Evolutionary conservation across 2,888 invertebrate species (phyloP).

Genomic region (Ectropis crepuscularia): DNA sequence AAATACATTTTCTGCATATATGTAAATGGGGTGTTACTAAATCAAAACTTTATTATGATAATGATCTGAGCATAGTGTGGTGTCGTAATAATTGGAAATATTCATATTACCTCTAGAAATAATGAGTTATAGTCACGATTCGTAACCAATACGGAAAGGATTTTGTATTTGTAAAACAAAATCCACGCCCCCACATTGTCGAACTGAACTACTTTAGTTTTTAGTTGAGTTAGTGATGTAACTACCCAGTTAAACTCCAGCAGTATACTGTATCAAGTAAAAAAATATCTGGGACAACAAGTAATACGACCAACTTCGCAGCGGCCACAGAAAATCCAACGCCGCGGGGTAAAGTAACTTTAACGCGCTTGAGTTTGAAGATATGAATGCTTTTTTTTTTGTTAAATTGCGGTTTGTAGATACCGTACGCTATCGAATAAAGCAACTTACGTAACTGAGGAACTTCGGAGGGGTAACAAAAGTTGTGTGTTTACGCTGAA

Average conservation of each 20-base stretch:
- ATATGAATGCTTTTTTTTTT: conserved; percentile 40
- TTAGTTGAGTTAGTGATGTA: conserved; percentile 34
- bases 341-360: conserved; percentile 41
- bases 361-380: conserved; percentile 37
- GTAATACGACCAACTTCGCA: conserved; percentile 36
- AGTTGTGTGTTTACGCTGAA: conserved; percentile 20
- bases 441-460: conserved; percentile 29
- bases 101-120: too few relatives aligned
- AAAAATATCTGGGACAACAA: conserved; percentile 44
- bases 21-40: too few relatives aligned
- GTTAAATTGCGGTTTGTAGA: conserved; percentile 33
- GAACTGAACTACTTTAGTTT: not conserved
- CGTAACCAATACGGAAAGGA: too few relatives aligned
- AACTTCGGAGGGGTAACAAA: conserved; percentile 25
- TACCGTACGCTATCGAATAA: conserved; percentile 34
- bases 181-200: not conserved
- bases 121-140: too few relatives aligned
- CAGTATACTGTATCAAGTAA: conserved; percentile 42
- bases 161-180: not conserved
- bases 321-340: conserved; percentile 37
- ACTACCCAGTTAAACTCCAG: conserved; percentile 35
- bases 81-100: too few relatives aligned
- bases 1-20: too few relatives aligned
- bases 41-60: too few relatives aligned
- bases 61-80: too few relatives aligned